Evolutionary conservation across 2,797 vertebrate species (phyloP), one percentile per base, ranked within the genome.

Genomic region (Helostoma temminkii): DNA sequence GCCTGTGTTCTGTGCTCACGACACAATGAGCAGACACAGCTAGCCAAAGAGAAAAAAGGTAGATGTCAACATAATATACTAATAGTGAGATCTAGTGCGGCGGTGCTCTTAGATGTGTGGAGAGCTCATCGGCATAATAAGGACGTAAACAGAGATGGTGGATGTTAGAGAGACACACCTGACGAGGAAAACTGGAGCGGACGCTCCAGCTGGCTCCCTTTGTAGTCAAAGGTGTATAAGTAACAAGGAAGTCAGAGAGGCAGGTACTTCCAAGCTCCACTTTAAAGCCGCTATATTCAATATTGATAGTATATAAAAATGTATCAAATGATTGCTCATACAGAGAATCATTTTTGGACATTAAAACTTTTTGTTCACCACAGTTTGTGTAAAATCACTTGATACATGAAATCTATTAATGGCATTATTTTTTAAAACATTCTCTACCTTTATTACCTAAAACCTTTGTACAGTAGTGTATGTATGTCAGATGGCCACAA

Each of bases 1-100:
- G 76, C 80, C 72, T 32, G 80, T 68, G 72, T 72, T 83, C 69
- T 0, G 21, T 6, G 41, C 78, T 79, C 47, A 22, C 74, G 67
- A 85, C 80, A 73, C 63, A 73, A 78, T 24, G 81, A 79, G 77
- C 69, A 65, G 79, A 86, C 85, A 90, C 85, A 81, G 32, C 75
- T 39, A 72, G 67, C 63, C 10, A 6, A 71, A 58, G 62, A 62
- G 65, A 36, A 66, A n/a, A 71, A 73, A 53, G 80, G 71, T 75
- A 66, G 67, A 70, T 78, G 84, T 86, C 76, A 77, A 25, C 79
- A 81, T 65, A 42, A 66, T 34, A 58, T 54, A 45, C 81, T 74
- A 81, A 19, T 53, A 47, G 62, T 52, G 74, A 80, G 78, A 80
- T 69, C 34, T 22, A 2, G 72, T 78, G 81, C 10, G 1, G 46